Percentiles rank a stretch among this genome's conserved stretches.
These are phyloP conservation scores for Nycticorax nycticorax DNA, from an alignment of 2,113 vertebrate genomes.

Conservation along the genomic window DNA sequence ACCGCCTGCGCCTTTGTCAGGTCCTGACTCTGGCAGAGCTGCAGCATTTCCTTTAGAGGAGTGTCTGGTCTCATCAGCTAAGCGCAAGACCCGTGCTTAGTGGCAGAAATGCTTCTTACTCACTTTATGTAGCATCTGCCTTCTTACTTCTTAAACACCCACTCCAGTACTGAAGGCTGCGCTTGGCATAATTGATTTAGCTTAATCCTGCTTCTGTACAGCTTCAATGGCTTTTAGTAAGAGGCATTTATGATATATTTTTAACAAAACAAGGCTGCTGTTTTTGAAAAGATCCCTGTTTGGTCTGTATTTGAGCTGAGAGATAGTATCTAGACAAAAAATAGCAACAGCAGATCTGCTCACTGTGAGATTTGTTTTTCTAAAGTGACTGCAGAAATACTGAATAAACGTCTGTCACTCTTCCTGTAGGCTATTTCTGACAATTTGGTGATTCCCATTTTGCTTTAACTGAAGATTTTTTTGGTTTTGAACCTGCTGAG, in stretches of 20 bases:
- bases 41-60: not conserved
- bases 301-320: not conserved
- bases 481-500: not conserved
- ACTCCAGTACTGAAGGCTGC: not conserved
- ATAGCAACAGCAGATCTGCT: not conserved
- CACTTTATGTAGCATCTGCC: not conserved
- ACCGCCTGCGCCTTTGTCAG: not conserved
- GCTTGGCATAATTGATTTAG: not conserved
- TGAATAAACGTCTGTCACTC: not conserved
- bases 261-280: not conserved
- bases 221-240: not conserved
- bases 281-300: not conserved
- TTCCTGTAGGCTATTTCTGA: not conserved
- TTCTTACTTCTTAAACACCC: not conserved
- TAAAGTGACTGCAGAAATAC: not conserved
- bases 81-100: not conserved
- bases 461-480: not conserved
- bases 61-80: not conserved
- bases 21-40: not conserved
- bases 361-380: not conserved
- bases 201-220: not conserved
- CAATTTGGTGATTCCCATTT: not conserved
- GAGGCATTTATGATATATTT: not conserved
- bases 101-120: not conserved
- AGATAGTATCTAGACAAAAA: not conserved